These are phyloP conservation scores for Sebastes taczanowskii DNA, from an alignment of 2,797 vertebrate genomes.

Conservation along the genomic window DNA sequence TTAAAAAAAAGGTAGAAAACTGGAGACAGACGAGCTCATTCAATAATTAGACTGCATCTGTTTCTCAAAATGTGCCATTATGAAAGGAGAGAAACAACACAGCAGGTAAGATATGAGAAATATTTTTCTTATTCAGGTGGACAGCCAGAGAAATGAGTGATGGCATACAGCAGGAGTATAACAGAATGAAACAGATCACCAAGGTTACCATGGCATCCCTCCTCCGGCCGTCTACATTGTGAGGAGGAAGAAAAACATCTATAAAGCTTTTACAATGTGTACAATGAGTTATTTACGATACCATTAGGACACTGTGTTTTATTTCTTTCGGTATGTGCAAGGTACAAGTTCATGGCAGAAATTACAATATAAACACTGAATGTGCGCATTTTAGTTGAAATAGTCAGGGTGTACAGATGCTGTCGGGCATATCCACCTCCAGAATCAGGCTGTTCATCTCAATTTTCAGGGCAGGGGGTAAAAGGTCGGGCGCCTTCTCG, in stretches of 20 bases:
- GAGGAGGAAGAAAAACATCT: conserved; percentile 24
- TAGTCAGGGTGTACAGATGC: conserved; percentile 43
- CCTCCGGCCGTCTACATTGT: conserved; percentile 7
- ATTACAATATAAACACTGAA: conserved; percentile 69
- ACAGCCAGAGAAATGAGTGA: conserved; percentile 54
- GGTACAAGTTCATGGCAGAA: conserved; percentile 71
- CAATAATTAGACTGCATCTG: conserved; percentile 7
- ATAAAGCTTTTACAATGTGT: conserved; percentile 47
- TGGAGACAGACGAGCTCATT: too few relatives aligned
- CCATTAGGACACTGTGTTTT: conserved; percentile 58
- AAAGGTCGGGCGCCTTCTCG: conserved; percentile 42
- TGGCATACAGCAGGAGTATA: conserved; percentile 55
- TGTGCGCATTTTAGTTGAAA: conserved; percentile 53
- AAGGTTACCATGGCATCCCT: conserved; percentile 47
- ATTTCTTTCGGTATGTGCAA: conserved; percentile 67
- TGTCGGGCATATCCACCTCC: conserved; percentile 52
- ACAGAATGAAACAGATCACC: conserved; percentile 51
- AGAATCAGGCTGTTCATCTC: conserved; percentile 61
- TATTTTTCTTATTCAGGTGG: conserved; percentile 72
- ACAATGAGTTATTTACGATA: conserved; percentile 50
- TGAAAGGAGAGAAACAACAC: conserved; percentile 47
- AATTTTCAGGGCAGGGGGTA: conserved; percentile 37
- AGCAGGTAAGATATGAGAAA: conserved; percentile 60
- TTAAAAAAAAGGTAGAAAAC: too few relatives aligned
- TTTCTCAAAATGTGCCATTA: background rate